Evolutionary conservation across 2,797 vertebrate species (phyloP).

Genomic region (Dendrocincla tyrannina): DNA sequence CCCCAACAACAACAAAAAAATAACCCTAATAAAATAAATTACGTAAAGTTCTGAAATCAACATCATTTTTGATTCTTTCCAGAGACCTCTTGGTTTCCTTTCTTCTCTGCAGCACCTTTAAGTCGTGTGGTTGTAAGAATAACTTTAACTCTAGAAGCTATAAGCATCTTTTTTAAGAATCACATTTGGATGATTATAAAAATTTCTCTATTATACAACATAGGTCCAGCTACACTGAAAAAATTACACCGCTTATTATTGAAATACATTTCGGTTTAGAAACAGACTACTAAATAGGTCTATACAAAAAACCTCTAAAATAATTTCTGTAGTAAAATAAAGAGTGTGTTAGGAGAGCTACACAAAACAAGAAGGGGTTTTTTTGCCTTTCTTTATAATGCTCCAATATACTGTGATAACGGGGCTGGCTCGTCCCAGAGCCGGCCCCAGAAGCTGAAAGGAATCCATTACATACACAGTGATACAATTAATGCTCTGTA

Average conservation of each 20-base stretch:
- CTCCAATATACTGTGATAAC: constrained; percentile 69
- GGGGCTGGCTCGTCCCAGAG: no score
- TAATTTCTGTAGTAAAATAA: constrained; percentile 87
- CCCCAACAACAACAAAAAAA: neutral
- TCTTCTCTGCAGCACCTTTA: constrained; percentile 74
- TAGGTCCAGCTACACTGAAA: constrained; percentile 83
- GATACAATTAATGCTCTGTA: constrained; percentile 81
- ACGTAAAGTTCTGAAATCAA: constrained; percentile 47
- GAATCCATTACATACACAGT: constrained; percentile 78
- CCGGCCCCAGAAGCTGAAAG: constrained; percentile 66
- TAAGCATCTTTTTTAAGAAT: constrained; percentile 78
- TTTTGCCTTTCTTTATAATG: constrained; percentile 71
- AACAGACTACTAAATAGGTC: constrained; percentile 84
- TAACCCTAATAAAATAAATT: constrained; percentile 42
- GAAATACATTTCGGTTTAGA: constrained; percentile 83
- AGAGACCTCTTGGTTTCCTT: constrained; percentile 49
- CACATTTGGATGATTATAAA: constrained; percentile 82
- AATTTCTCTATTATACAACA: constrained; percentile 81
- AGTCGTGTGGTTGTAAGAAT: constrained; percentile 72
- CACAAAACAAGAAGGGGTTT: constrained; percentile 66
- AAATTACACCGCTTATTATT: constrained; percentile 82
- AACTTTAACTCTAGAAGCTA: constrained; percentile 76
- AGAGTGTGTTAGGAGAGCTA: constrained; percentile 82
- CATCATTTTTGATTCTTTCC: neutral
- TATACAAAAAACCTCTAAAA: constrained; percentile 87